phyloP scores from a whole-genome alignment of 2,888 invertebrate genomes.

The Empis livida region DNA sequence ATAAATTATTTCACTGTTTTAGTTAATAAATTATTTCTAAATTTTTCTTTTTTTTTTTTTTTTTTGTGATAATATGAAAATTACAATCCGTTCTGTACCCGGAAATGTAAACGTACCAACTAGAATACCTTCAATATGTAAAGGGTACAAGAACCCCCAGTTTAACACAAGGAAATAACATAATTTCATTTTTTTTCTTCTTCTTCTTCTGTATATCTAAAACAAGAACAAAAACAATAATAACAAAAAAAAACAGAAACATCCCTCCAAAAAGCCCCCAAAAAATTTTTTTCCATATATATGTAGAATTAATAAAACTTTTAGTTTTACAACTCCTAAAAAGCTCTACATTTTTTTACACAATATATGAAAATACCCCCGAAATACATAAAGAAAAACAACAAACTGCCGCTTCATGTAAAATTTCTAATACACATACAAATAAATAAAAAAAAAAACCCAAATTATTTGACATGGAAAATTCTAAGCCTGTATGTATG shows the following conservation, averaged over 20 bases:
- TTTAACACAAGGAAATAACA: not conserved
- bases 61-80: not conserved
- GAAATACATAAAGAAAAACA: no score
- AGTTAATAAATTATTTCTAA: not conserved
- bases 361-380: no score
- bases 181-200: no score
- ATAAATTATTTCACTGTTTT: no score
- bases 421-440: no score
- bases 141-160: slow-evolving; percentile 14
- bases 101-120: slow-evolving; percentile 18
- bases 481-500: no score
- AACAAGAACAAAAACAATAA: not conserved
- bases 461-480: no score
- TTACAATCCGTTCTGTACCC: slow-evolving; percentile 5
- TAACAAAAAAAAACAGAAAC: not conserved
- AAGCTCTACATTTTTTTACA: no score
- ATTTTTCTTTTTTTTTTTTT: not conserved
- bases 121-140: slow-evolving; percentile 15
- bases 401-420: no score
- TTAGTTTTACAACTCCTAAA: no score
- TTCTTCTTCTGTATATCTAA: no score
- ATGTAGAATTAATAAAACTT: not conserved
- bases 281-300: not conserved
- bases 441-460: no score
- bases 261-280: not conserved